Conservation (phyloP, 2,113 vertebrate genomes). For the Mastomys coucha region DNA sequence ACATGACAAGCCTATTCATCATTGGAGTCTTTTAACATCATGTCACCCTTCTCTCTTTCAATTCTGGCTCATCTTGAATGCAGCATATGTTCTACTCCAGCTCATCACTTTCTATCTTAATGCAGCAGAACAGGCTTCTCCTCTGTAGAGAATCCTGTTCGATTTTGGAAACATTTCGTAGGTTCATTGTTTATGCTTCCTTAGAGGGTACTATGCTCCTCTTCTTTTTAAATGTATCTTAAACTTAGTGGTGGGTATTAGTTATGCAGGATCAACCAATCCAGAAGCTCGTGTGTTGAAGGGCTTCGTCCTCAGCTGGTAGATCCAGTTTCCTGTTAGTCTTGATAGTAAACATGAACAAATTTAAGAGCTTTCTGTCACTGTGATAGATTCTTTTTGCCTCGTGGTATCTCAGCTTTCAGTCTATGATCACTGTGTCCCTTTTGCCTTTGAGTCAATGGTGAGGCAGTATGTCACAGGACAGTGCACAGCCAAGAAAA, state of each 20-base stretch:
- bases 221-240: slow-evolving; percentile 1
- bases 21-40: background rate
- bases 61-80: background rate
- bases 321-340: background rate
- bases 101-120: background rate
- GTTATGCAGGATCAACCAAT: background rate
- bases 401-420: background rate
- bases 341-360: background rate
- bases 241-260: background rate
- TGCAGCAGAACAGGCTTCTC: background rate
- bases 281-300: background rate
- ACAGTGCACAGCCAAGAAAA: background rate
- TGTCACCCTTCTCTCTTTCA: background rate
- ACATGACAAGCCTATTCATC: background rate
- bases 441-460: background rate
- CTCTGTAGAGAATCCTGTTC: background rate
- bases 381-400: background rate
- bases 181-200: background rate
- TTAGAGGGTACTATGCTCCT: background rate
- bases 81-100: background rate
- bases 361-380: background rate
- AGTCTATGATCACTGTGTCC: background rate
- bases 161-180: slow-evolving; percentile 25
- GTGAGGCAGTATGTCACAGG: background rate
- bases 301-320: background rate